Evolutionary conservation across 2,113 vertebrate species (phyloP).

Genomic region (Struthidea cinerea): DNA sequence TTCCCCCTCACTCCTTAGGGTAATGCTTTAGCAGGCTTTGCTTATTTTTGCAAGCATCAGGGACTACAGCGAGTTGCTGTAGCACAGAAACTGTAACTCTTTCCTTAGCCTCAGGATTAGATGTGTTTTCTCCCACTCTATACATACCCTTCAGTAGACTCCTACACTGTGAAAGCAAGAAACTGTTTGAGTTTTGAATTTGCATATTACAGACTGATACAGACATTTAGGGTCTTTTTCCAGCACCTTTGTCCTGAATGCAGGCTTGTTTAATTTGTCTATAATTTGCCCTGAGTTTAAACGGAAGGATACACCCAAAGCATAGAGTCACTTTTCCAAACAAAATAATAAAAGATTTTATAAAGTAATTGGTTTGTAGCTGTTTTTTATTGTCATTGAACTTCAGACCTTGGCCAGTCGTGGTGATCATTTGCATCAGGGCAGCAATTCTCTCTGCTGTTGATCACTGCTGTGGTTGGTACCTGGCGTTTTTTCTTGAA

Average conservation of each 20-base stretch:
- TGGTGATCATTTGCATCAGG: background rate
- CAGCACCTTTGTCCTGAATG: background rate
- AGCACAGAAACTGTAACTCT: background rate
- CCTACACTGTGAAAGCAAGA: background rate
- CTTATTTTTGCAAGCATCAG: background rate
- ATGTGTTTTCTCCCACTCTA: background rate
- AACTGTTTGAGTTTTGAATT: background rate
- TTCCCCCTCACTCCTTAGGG: background rate
- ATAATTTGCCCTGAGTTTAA: background rate
- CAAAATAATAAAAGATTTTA: background rate
- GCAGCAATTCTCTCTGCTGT: background rate
- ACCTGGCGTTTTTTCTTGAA: background rate
- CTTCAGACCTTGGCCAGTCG: background rate
- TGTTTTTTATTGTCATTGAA: background rate
- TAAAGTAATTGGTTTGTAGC: background rate
- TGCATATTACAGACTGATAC: background rate
- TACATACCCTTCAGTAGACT: background rate
- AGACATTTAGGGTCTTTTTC: background rate
- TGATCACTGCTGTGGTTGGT: background rate
- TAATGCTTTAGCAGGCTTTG: background rate
- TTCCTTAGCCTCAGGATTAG: slow-evolving; percentile 5
- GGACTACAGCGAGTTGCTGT: background rate
- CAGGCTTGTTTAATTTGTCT: background rate
- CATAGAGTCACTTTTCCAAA: background rate
- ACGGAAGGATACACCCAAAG: background rate